Percentiles rank a stretch among this genome's conserved stretches.
phyloP scores from a whole-genome alignment of 2,797 vertebrate genomes.

The Myoxocephalus aenaeus region DNA sequence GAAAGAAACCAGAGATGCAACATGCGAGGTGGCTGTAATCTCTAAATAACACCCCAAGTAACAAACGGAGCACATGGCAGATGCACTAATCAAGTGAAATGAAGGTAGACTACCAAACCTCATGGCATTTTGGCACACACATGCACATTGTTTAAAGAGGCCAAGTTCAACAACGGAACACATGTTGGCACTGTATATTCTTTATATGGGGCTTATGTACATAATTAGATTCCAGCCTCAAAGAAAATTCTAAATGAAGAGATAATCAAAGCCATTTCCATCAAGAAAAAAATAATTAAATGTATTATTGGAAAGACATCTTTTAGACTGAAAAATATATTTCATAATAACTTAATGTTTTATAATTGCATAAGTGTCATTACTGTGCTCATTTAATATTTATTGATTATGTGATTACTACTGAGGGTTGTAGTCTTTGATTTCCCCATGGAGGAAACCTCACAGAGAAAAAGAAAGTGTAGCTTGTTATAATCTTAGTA shows the following conservation, averaged over 20 bases:
- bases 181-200: constrained; percentile 64
- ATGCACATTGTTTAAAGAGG: constrained; percentile 79
- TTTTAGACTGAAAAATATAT: constrained; percentile 36
- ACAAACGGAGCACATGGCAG: constrained; percentile 62
- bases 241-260: constrained; percentile 43
- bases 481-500: constrained; percentile 19
- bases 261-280: constrained; percentile 48
- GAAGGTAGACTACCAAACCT: constrained; percentile 62
- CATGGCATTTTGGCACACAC: constrained; percentile 78
- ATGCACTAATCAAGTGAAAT: constrained; percentile 66
- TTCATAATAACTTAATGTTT: constrained; percentile 44
- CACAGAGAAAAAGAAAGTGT: constrained; percentile 1
- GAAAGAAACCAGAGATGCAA: constrained; percentile 65
- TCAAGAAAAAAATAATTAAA: constrained; percentile 30
- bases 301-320: constrained; percentile 37
- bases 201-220: constrained; percentile 71
- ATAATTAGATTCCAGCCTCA: constrained; percentile 68
- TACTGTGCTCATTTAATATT: constrained; percentile 42
- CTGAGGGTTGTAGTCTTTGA: constrained; percentile 4
- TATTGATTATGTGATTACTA: constrained; percentile 21
- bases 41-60: constrained; percentile 59
- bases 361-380: constrained; percentile 71
- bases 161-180: constrained; percentile 65
- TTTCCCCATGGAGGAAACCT: constrained; percentile 16
- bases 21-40: constrained; percentile 71